Evolutionary conservation across 2,797 vertebrate genomes (phyloP), one percentile per base, ranked within the genome.

Genomic region (Sebastes elongatus): DNA sequence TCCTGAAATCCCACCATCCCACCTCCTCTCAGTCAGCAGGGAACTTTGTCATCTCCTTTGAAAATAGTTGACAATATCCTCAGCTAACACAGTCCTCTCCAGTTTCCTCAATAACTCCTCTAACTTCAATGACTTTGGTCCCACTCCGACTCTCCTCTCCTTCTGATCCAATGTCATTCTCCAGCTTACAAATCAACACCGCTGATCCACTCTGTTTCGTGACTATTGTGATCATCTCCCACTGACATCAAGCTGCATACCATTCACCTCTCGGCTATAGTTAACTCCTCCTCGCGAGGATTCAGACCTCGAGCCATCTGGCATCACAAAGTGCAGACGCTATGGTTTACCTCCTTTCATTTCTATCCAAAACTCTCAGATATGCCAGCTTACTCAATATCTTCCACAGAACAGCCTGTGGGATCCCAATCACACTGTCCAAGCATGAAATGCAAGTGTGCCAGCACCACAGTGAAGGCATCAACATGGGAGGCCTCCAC

Each of bases 331-430:
- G 70, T 80, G 83, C 84, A 87, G 80, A 92, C 83, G 63, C 81
- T 70, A 49, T 23, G 7, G 74, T 90, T 85, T 84, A 78, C 82
- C 66, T 86, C 87, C 85, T 92, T 88, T 92, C 85, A 90, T 91
- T 88, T 85, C 89, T 28, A 42, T 91, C 93, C 91, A 93, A 88
- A 91, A 89, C 83, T 88, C 85, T 88, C 38, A 42, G 86, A 87
- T 68, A 70, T 80, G 88, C 83, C 90, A 87, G 87, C 78, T 89
- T 79, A 81, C 85, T 83, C 77, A 61, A 65, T 92, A 88, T 91
- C 88, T 86, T 76, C 85, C 87, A 76, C 86, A 83, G 83, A 90
- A 75, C 90, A 92, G 89, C 87, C 85, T 81, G 85, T 86, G 87
- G 87, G 84, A 89, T 88, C 84, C 67, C 74, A 23, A 82, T 28